Conservation (phyloP, 1,140 invertebrate species). For the Aradophagus sp. region DNA sequence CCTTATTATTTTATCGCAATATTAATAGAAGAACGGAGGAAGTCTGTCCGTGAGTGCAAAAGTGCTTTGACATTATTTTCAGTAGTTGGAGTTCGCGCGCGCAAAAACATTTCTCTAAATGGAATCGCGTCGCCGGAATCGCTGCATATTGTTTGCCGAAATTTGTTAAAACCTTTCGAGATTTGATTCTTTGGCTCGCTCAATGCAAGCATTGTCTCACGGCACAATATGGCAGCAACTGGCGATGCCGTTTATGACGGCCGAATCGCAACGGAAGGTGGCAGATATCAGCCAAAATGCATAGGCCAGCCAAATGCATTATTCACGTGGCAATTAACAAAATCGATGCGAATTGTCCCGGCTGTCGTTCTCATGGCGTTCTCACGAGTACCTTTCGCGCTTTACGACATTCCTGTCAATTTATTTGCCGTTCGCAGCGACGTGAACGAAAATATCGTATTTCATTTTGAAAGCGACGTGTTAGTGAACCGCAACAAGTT, state of each 20-base stretch:
- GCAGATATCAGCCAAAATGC: slow-evolving; percentile 35
- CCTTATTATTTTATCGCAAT: no score
- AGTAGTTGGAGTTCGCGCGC: slow-evolving; percentile 2
- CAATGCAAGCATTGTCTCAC: slow-evolving; percentile 37
- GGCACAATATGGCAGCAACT: slow-evolving; percentile 40
- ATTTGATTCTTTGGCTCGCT: slow-evolving; percentile 40
- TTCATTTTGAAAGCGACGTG: slow-evolving; percentile 11
- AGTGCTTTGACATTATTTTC: neutral
- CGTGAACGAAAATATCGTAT: no score
- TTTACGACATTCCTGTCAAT: slow-evolving; percentile 17
- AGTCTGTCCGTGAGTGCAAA: no score
- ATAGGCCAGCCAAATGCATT: slow-evolving; percentile 44
- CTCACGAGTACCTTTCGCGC: slow-evolving; percentile 20
- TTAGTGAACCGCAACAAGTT: slow-evolving; percentile 22
- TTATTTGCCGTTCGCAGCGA: slow-evolving; percentile 12
- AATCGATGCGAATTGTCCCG: slow-evolving; percentile 33
- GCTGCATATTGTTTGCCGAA: slow-evolving; percentile 36
- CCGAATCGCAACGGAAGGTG: slow-evolving; percentile 30
- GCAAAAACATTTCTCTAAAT: slow-evolving; percentile 15
- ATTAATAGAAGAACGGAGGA: no score
- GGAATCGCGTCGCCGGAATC: slow-evolving; percentile 23
- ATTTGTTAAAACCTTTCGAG: slow-evolving; percentile 39
- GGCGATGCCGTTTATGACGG: slow-evolving; percentile 32
- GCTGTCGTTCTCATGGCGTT: slow-evolving; percentile 13
- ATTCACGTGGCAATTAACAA: slow-evolving; percentile 47